Conservation (phyloP, 2,113 vertebrate genomes). For the Sturnus vulgaris region DNA sequence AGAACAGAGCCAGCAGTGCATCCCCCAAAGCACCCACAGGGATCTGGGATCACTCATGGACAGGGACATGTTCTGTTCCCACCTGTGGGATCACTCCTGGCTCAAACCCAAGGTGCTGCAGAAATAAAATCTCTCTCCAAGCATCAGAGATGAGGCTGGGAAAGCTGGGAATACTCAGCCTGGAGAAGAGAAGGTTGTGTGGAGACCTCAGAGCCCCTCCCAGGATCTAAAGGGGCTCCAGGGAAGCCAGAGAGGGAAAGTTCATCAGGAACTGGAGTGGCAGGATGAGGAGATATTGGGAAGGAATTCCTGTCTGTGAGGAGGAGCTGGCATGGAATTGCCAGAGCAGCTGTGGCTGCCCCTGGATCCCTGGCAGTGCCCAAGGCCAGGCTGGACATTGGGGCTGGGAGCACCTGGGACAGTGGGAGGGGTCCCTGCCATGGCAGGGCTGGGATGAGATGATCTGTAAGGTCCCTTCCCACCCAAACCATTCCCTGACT, state of each 20-base stretch:
- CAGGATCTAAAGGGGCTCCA: background rate
- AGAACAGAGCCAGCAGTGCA: background rate
- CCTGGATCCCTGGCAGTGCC: background rate
- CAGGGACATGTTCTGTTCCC: background rate
- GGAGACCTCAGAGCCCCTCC: background rate
- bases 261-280: background rate
- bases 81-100: background rate
- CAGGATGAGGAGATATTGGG: background rate
- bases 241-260: too few species aligned
- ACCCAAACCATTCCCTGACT: background rate
- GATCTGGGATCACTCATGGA: fast-evolving
- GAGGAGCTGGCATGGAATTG: background rate
- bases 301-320: background rate
- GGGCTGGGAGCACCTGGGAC: background rate
- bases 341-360: background rate
- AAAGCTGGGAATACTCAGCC: background rate
- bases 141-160: background rate
- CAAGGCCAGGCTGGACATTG: background rate
- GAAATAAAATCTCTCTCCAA: background rate
- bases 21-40: fast-evolving
- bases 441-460: background rate
- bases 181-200: background rate
- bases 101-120: background rate
- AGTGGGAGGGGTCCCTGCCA: background rate
- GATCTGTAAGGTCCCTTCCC: background rate